A percentile compares a stretch with the other conserved stretches of the same genome.
Conservation (phyloP, 2,113 vertebrate species). For the Tragulus kanchil region DNA sequence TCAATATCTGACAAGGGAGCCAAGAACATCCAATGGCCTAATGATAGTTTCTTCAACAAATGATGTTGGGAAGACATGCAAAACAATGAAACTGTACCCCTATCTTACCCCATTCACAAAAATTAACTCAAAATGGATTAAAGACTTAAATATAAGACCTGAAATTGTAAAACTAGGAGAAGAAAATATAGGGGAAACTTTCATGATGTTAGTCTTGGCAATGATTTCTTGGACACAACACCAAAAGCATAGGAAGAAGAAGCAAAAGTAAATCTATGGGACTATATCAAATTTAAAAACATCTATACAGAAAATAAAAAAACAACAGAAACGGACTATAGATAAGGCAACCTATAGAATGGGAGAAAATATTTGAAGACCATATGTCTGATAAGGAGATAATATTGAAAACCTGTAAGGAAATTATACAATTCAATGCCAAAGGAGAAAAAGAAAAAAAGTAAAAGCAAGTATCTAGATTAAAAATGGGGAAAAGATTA, state of each 20-base stretch:
- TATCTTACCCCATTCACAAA: slow-evolving; percentile 21
- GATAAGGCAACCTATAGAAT: neutral
- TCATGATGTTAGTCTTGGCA: neutral
- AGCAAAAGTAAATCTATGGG: slow-evolving; percentile 31
- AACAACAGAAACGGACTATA: neutral
- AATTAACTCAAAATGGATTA: neutral
- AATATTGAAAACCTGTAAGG: neutral
- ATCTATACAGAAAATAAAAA: neutral
- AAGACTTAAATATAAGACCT: slow-evolving; percentile 4
- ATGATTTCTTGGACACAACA: slow-evolving; percentile 39
- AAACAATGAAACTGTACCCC: neutral
- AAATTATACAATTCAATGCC: neutral
- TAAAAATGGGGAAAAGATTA: neutral
- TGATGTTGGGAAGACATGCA: neutral
- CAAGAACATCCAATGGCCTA: neutral
- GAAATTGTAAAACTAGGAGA: neutral
- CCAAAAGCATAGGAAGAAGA: neutral
- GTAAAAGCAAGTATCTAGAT: neutral
- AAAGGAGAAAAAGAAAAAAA: neutral
- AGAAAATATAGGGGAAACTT: slow-evolving; percentile 3
- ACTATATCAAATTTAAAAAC: neutral
- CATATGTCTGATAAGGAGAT: neutral
- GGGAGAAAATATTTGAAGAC: slow-evolving; percentile 30
- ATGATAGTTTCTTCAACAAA: slow-evolving; percentile 21
- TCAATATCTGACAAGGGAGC: neutral